These are phyloP conservation scores for Araneus ventricosus DNA, from an alignment of 1,140 invertebrate genomes.

Conservation along the genomic window DNA sequence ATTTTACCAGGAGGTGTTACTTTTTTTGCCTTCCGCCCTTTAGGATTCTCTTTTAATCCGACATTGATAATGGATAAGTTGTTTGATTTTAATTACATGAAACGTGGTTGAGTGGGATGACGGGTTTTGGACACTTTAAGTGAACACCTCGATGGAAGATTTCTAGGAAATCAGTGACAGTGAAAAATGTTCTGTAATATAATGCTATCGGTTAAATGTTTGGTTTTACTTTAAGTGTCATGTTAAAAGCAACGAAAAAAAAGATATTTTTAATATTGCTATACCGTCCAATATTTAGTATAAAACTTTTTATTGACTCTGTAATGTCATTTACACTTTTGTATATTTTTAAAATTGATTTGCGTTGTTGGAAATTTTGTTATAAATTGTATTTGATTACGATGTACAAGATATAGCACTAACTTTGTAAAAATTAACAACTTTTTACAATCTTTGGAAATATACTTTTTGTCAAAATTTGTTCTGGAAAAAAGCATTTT, in stretches of 20 bases:
- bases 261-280: too few relatives aligned
- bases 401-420: too few relatives aligned
- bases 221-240: slow-evolving; percentile 9
- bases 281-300: too few relatives aligned
- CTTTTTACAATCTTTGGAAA: too few relatives aligned
- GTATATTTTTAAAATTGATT: too few relatives aligned
- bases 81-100: slow-evolving; percentile 45
- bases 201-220: slow-evolving; percentile 13
- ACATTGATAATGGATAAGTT: slow-evolving; percentile 41
- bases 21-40: not conserved
- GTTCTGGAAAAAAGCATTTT: too few relatives aligned
- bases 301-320: too few relatives aligned
- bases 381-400: too few relatives aligned
- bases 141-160: not conserved
- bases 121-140: slow-evolving; percentile 32
- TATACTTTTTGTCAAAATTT: too few relatives aligned
- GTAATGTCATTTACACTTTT: too few relatives aligned
- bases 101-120: not conserved
- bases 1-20: not conserved
- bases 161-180: not conserved
- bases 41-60: not conserved
- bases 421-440: too few relatives aligned
- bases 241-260: not conserved
- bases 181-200: not conserved
- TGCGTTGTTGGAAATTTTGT: too few relatives aligned